These are phyloP conservation scores for Simalia tracyae DNA, from an alignment of 2,797 vertebrate species.

Conservation along the genomic window DNA sequence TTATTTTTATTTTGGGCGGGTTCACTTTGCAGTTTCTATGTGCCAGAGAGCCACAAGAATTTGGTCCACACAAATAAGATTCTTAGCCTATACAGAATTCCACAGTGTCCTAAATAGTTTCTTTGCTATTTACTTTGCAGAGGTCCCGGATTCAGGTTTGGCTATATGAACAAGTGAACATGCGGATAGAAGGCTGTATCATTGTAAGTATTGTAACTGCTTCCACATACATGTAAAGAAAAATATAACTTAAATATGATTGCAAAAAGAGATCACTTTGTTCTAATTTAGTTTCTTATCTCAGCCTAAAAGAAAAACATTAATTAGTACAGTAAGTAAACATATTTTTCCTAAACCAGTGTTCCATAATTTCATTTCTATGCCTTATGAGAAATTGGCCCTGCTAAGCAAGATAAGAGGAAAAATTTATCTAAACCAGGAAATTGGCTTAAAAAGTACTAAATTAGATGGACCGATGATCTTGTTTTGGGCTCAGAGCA, in stretches of 20 bases:
- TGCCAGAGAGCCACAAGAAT: too few relatives aligned
- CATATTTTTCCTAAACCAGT: fast-evolving
- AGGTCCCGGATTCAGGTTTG: slow-evolving; percentile 96
- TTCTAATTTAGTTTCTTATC: background rate
- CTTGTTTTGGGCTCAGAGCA: background rate
- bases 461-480: background rate
- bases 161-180: slow-evolving; percentile 98
- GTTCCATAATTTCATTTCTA: background rate
- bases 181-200: slow-evolving; percentile 98
- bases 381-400: background rate
- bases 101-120: background rate
- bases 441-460: background rate
- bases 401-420: background rate
- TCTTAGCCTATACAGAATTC: background rate
- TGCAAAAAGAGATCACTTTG: background rate
- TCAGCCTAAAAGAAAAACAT: background rate
- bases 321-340: background rate
- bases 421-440: background rate
- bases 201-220: slow-evolving; percentile 82
- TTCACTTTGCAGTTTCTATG: background rate
- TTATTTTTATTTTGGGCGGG: background rate
- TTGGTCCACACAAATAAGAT: background rate
- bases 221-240: background rate
- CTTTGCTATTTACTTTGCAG: slow-evolving; percentile 65
- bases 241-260: background rate